Evolutionary conservation across 2,797 vertebrate species (phyloP).

Genomic region (Sebastes matsubarae): DNA sequence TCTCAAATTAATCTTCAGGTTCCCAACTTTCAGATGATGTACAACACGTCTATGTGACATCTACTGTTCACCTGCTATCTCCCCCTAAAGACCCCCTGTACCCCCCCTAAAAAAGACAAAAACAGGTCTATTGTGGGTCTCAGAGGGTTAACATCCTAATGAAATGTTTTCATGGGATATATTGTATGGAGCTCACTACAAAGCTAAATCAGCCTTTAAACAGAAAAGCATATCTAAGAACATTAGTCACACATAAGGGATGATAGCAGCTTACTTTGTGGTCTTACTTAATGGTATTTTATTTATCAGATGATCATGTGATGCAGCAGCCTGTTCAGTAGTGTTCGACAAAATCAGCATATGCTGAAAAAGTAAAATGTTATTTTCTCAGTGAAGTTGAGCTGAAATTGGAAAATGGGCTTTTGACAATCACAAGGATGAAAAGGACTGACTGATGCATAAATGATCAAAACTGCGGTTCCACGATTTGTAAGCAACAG

Average conservation of each 20-base stretch:
- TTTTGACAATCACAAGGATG: constrained; percentile 1
- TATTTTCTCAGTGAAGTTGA: neutral
- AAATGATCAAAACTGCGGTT: neutral
- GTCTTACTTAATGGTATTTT: neutral
- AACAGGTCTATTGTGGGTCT: too few relatives aligned
- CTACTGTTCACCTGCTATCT: too few relatives aligned
- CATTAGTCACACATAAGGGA: constrained; percentile 29
- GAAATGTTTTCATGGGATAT: neutral
- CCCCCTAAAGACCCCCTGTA: too few relatives aligned
- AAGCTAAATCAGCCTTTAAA: constrained; percentile 15
- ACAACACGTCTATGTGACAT: too few relatives aligned
- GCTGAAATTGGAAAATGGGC: neutral
- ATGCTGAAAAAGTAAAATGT: neutral
- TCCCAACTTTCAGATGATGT: too few relatives aligned
- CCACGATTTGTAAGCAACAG: neutral
- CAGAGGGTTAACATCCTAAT: too few relatives aligned
- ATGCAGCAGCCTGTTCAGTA: neutral
- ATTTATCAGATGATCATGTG: neutral
- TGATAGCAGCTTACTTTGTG: neutral
- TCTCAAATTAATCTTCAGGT: too few relatives aligned
- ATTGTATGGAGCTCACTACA: neutral
- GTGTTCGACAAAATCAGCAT: neutral
- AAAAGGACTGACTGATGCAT: neutral
- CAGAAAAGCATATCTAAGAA: constrained; percentile 10
- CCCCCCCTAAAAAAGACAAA: too few relatives aligned